These are phyloP conservation scores for Raphicerus campestris DNA, from an alignment of 2,113 vertebrate genomes.

Conservation along the genomic window DNA sequence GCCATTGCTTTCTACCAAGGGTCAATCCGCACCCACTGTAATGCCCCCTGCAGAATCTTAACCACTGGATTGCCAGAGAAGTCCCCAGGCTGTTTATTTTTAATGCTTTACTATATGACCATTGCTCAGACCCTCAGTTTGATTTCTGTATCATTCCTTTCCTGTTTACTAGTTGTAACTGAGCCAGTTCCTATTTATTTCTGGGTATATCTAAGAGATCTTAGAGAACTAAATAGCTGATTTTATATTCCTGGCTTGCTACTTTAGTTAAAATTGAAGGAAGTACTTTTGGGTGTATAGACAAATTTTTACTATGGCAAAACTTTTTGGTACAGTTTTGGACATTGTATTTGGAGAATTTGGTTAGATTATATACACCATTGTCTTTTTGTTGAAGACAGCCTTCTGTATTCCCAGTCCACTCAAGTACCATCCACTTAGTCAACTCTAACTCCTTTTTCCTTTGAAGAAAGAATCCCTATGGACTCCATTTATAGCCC, in stretches of 20 bases:
- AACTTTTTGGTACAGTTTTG: background rate
- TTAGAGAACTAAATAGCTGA: background rate
- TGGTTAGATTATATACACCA: background rate
- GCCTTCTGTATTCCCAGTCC: background rate
- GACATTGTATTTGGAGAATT: background rate
- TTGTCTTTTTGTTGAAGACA: background rate
- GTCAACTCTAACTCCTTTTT: background rate
- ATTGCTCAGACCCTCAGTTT: background rate
- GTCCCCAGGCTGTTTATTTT: background rate
- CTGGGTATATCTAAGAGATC: background rate
- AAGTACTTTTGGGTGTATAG: background rate
- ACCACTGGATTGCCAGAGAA: background rate
- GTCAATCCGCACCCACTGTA: accelerated
- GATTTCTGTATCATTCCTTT: conserved; percentile 26
- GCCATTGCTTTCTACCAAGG: background rate
- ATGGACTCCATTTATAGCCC: background rate
- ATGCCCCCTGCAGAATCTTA: background rate
- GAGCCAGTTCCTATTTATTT: conserved; percentile 31
- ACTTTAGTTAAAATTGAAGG: conserved; percentile 10
- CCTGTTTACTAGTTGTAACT: conserved; percentile 32
- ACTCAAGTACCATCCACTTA: background rate
- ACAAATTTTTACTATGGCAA: background rate
- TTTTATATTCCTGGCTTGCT: background rate
- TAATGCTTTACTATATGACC: background rate
- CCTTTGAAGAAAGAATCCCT: background rate